These are phyloP conservation scores for Erythrocercus mccallii DNA, from an alignment of 2,113 vertebrate genomes.

Conservation along the genomic window DNA sequence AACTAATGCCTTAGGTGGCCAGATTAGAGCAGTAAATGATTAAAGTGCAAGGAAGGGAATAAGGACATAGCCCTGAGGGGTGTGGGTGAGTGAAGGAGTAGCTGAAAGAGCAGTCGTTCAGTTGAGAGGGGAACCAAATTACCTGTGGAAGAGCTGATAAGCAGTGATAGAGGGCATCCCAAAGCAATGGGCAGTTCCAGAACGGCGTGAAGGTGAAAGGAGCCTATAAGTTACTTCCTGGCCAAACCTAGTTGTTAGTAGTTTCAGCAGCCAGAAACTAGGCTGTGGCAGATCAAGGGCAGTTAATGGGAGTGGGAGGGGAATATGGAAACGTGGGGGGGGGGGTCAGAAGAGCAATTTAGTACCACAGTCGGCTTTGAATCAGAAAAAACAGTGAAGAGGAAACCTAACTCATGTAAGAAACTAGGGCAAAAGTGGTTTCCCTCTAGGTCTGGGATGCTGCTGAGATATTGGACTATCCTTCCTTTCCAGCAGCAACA, in stretches of 20 bases:
- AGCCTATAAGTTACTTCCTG: background rate
- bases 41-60: background rate
- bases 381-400: background rate
- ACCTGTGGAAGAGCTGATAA: background rate
- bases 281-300: background rate
- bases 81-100: background rate
- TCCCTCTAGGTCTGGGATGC: background rate
- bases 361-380: accelerated
- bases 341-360: background rate
- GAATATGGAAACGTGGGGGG: background rate
- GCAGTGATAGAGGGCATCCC: background rate
- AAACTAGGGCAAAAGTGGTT: background rate
- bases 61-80: background rate
- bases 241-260: background rate
- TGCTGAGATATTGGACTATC: background rate
- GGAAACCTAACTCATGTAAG: background rate
- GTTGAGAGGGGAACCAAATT: background rate
- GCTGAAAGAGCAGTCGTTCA: background rate
- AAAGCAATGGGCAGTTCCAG: background rate
- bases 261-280: background rate
- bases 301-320: background rate
- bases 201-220: background rate
- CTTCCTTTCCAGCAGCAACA: background rate
- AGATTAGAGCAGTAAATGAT: background rate
- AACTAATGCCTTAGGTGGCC: background rate